phyloP scores from a whole-genome alignment of 2,888 invertebrate species.

The Phaonia tiefii region DNA sequence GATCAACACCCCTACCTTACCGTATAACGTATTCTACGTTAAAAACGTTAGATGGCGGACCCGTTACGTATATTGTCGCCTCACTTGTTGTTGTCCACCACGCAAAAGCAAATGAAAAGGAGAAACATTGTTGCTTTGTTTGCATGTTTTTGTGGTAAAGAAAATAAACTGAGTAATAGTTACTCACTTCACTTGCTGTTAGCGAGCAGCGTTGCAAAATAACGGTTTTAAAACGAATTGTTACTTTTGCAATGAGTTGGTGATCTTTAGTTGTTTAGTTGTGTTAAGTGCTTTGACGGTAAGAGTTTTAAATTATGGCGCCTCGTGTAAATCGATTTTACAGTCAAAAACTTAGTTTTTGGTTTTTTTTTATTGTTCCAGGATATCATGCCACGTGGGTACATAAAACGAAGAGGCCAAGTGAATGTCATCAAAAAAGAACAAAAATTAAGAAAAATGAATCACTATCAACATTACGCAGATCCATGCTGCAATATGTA shows the following conservation, averaged over 20 bases:
- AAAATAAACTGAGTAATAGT: conserved; percentile 21
- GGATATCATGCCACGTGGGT: conserved; percentile 8
- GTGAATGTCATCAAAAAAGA: conserved; percentile 8
- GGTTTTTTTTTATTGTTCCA: conserved; percentile 13
- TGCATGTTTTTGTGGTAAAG: conserved; percentile 12
- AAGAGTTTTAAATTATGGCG: conserved; percentile 23
- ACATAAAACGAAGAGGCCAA: conserved; percentile 10
- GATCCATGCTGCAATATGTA: conserved; percentile 16
- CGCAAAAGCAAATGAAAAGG: too few relatives aligned
- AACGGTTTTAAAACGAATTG: too few relatives aligned
- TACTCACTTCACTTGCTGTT: conserved; percentile 27
- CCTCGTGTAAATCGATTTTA: conserved; percentile 18
- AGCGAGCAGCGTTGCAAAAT: conserved; percentile 18
- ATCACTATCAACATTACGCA: conserved; percentile 16
- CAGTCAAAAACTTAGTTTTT: conserved; percentile 13
- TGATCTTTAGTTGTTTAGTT: conserved; percentile 24
- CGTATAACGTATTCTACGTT: too few relatives aligned
- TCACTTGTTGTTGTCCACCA: too few relatives aligned
- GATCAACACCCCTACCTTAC: too few relatives aligned
- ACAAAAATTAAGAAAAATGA: conserved; percentile 10
- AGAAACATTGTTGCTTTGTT: too few relatives aligned
- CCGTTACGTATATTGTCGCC: too few relatives aligned
- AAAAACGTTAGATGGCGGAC: too few relatives aligned
- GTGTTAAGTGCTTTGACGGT: conserved; percentile 26
- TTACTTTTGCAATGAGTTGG: conserved; percentile 19